Evolutionary conservation across 2,888 invertebrate genomes (phyloP), one percentile per base, ranked within the genome.

Genomic region (Cheilosia urbana): DNA sequence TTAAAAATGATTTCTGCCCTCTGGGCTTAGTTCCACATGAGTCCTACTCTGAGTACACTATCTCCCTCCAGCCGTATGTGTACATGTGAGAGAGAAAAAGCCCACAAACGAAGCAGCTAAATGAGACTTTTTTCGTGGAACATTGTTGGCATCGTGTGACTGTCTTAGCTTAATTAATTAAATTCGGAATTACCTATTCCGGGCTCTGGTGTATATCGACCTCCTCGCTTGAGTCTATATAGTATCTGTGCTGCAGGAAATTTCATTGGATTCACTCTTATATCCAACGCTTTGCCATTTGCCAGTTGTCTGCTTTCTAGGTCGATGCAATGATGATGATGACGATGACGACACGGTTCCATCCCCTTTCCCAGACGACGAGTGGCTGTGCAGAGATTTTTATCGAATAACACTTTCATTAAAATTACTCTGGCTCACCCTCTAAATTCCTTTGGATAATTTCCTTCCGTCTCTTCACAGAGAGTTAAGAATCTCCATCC

Each of bases 391-490:
- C 83, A 82, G 88, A 88, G 89, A 89, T 89, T 89, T 88, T 88
- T 89, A 89, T 89, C 89, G 88, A 87, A 88, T 88, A 89, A 89
- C 89, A 89, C 89, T 89, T 89, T 89, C 89, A 89, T 89, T 89
- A 88, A 88, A 89, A 88, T 88, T 88, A 88, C 88, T 88, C 88
- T 53, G 45, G 21, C 80, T 68, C 66, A 45, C n/a, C 63, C 66
- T 19, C 62, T 53, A 47, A 66, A 71, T 77, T 77, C 51, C 58
- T 82, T 47, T 53, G 60, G 57, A 77, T 82, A 82, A 72, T 73
- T 77, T 83, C 72, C 78, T 83, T 73, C 78, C 72, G 53, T 37
- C 65, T 72, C 72, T 66, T 72, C 34, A 49, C 42, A 30, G 17
- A 40, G 21, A 83, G 60, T 62, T 78, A 60, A 82, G 66, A 55